Evolutionary conservation across 2,888 invertebrate genomes (phyloP), one percentile per base, ranked within the genome.

Genomic region (Sarcophaga caerulescens): DNA sequence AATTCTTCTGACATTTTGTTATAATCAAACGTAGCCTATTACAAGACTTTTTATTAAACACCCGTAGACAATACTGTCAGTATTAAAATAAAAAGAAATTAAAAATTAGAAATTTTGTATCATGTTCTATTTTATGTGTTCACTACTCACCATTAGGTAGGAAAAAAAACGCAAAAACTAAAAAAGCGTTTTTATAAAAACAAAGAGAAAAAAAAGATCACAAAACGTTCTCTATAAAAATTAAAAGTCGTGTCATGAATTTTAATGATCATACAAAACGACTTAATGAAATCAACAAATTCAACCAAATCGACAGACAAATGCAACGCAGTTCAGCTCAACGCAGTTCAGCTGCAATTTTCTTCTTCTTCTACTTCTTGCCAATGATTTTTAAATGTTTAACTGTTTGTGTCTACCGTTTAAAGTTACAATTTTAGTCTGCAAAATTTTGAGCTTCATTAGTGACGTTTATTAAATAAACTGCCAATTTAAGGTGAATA

Each of bases 381-480:
- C 44, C 60, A 59, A 21, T 60, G 17, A 2, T 6, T 21, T 60
- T 60, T 60, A 60, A 66, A n/a, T 25, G 35, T 52, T 60, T 80
- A 14, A 52, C 4, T 21, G 52, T 74, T 6, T n/a, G 12, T 47
- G 69, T 63, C 62, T 17, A 19, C n/a, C 23, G 47, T 21, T 19
- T 47, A 52, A 57, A 84, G 69, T 75, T 65, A 82, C 47, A 82
- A 82, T 77, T 82, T 71, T 77, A 82, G 79, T 69, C 45, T 17
- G 52, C 23, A 80, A 79, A 79, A 86, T 65, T 84, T 84, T 84
- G 65, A 70, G 86, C 83, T 86, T 86, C 86, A 84, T 86, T 86
- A 86, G 86, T 86, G 83, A 86, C 83, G 83, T 86, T 60, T 83
- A 80, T 86, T 77, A 74, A 86, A 78, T 78, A 78, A 84, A 80